These are phyloP conservation scores for Ramphastos sulfuratus DNA, from an alignment of 2,113 vertebrate genomes.

Conservation along the genomic window DNA sequence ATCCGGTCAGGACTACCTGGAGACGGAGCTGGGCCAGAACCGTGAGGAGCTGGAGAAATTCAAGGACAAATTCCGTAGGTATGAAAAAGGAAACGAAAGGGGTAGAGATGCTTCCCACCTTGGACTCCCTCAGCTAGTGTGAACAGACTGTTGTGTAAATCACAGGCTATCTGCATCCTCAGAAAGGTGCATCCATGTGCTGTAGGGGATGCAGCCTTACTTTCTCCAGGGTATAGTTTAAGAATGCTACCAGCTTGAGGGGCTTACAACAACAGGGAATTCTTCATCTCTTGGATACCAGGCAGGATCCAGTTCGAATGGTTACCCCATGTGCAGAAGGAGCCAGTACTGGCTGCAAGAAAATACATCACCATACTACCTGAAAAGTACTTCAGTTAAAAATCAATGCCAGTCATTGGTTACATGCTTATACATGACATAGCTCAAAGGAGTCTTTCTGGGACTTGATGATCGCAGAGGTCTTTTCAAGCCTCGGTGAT, in stretches of 20 bases:
- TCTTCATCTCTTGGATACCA: not conserved
- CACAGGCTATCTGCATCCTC: not conserved
- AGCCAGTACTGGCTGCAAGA: not conserved
- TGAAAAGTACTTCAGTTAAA: not conserved
- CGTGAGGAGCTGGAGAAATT: constrained; percentile 96
- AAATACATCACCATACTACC: not conserved
- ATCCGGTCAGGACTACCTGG: constrained; percentile 90
- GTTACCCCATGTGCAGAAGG: not conserved
- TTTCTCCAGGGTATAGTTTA: not conserved
- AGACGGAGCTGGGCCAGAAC: constrained; percentile 90
- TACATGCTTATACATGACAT: not conserved
- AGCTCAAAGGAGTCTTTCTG: not conserved
- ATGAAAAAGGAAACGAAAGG: not conserved
- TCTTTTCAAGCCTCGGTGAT: too few species aligned
- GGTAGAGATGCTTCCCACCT: not conserved
- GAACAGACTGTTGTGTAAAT: not conserved
- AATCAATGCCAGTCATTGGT: not conserved
- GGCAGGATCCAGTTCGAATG: not conserved
- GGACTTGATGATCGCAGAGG: too few species aligned
- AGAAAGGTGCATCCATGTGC: not conserved
- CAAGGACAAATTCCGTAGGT: constrained; percentile 98
- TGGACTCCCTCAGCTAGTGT: not conserved
- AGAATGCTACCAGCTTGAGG: not conserved
- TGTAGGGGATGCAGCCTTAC: not conserved
- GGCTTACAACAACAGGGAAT: not conserved